phyloP scores from a whole-genome alignment of 1,140 invertebrate species.

The Zaprionus taronus region DNA sequence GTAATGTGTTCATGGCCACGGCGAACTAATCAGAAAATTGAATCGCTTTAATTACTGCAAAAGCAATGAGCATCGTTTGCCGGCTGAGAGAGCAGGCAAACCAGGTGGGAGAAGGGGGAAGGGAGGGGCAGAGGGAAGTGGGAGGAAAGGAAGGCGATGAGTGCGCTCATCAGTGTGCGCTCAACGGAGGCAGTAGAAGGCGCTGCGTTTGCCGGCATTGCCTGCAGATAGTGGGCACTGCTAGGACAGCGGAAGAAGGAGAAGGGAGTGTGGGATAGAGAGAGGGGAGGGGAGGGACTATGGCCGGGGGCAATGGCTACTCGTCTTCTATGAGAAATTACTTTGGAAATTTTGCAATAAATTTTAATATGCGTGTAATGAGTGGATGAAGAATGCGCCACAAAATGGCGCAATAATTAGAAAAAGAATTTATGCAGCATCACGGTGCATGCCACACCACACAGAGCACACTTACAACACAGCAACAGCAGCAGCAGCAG shows the following conservation, averaged over 20 bases:
- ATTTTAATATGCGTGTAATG: conserved; percentile 84
- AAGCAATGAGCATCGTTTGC: conserved; percentile 69
- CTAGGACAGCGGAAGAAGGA: background rate
- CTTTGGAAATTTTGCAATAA: conserved; percentile 80
- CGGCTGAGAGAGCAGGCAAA: conserved; percentile 22
- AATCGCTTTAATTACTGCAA: conserved; percentile 83
- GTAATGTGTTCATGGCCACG: conserved; percentile 75
- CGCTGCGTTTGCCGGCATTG: background rate
- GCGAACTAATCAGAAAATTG: conserved; percentile 83
- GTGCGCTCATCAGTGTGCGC: conserved; percentile 48
- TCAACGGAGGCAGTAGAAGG: background rate
- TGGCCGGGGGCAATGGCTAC: conserved; percentile 47
- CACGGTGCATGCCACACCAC: conserved; percentile 23
- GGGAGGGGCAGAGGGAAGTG: background rate
- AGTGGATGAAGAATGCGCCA: conserved; percentile 72
- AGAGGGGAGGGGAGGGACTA: background rate
- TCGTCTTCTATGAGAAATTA: conserved; percentile 80
- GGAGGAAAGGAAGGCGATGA: conserved; percentile 13
- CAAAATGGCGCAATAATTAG: conserved; percentile 70
- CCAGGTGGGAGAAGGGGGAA: conserved; percentile 17
- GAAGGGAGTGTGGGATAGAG: too few relatives aligned
- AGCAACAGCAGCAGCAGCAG: background rate
- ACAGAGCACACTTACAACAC: background rate
- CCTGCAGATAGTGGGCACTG: conserved; percentile 24
- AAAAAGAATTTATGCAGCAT: conserved; percentile 65